Conservation (phyloP, 2,888 invertebrate genomes). For the Cheilosia pagana region DNA sequence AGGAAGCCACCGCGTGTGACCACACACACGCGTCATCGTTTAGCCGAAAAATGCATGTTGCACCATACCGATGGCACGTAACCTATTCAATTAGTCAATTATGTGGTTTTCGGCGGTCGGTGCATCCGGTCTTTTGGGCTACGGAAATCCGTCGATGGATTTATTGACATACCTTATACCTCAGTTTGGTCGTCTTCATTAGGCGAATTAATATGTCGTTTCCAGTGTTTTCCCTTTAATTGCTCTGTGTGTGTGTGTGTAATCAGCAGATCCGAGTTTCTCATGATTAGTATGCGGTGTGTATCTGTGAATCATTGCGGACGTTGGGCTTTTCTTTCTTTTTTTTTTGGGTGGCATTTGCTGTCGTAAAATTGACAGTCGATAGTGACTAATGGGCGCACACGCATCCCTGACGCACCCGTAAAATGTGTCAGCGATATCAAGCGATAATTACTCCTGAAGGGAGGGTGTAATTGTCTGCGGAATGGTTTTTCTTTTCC, state of each 20-base stretch:
- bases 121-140: slow-evolving; percentile 73
- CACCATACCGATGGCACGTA: slow-evolving; percentile 49
- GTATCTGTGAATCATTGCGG: slow-evolving; percentile 67
- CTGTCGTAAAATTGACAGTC: slow-evolving; percentile 54
- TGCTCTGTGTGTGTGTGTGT: slow-evolving; percentile 44
- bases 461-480: slow-evolving; percentile 28
- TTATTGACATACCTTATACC: slow-evolving; percentile 44
- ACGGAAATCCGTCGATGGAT: slow-evolving; percentile 71
- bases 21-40: slow-evolving; percentile 33
- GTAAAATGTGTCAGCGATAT: slow-evolving; percentile 43
- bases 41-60: slow-evolving; percentile 19
- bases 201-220: slow-evolving; percentile 72
- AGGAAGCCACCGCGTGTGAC: slow-evolving; percentile 33
- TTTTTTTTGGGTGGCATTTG: slow-evolving; percentile 64
- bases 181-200: slow-evolving; percentile 59
- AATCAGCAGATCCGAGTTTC: slow-evolving; percentile 55
- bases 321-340: slow-evolving; percentile 6
- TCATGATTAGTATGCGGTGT: slow-evolving; percentile 70
- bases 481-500: slow-evolving; percentile 29
- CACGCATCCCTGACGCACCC: slow-evolving; percentile 64
- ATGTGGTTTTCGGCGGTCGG: slow-evolving; percentile 34
- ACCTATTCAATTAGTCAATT: slow-evolving; percentile 66
- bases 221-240: slow-evolving; percentile 64
- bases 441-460: slow-evolving; percentile 46
- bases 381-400: slow-evolving; percentile 68